Evolutionary conservation across 2,888 invertebrate species (phyloP).

Genomic region (Ectropis crepuscularia): DNA sequence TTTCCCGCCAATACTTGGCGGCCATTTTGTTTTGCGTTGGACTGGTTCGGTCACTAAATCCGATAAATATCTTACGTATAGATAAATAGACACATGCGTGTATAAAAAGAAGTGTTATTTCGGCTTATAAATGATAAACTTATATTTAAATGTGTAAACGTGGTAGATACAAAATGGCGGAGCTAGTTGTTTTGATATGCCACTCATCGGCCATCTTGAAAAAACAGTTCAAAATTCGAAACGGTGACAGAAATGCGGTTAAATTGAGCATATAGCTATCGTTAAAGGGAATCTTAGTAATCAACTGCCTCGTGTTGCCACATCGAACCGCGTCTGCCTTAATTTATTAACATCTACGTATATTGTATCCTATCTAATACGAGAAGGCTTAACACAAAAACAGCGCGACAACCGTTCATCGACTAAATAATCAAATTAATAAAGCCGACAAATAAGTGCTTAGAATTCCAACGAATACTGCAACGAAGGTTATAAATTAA

Average conservation of each 20-base stretch:
- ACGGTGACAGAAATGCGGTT: constrained; percentile 28
- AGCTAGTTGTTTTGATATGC: constrained; percentile 52
- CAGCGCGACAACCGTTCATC: constrained; percentile 69
- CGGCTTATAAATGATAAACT: constrained; percentile 24
- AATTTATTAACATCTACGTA: constrained; percentile 73
- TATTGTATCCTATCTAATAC: constrained; percentile 79
- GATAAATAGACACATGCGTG: constrained; percentile 68
- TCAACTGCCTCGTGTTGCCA: constrained; percentile 46
- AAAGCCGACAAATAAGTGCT: constrained; percentile 57
- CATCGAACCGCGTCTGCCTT: constrained; percentile 59
- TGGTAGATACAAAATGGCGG: constrained; percentile 51
- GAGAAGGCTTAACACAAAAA: constrained; percentile 69
- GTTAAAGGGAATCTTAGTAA: constrained; percentile 37
- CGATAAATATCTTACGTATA: constrained; percentile 61
- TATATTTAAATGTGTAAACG: constrained; percentile 17
- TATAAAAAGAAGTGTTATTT: constrained; percentile 37
- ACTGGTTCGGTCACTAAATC: constrained; percentile 56
- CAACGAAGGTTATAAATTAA: constrained; percentile 59
- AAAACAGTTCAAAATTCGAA: constrained; percentile 19
- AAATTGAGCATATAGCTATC: constrained; percentile 40
- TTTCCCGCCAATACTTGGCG: constrained; percentile 43
- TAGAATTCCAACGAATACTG: constrained; percentile 70
- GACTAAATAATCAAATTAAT: constrained; percentile 59
- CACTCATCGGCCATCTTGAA: constrained; percentile 36
- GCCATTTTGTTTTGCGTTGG: constrained; percentile 53